A percentile compares a stretch with the other conserved stretches of the same genome.
Conservation (phyloP, 2,797 vertebrate genomes). For the Pitangus sulphuratus region DNA sequence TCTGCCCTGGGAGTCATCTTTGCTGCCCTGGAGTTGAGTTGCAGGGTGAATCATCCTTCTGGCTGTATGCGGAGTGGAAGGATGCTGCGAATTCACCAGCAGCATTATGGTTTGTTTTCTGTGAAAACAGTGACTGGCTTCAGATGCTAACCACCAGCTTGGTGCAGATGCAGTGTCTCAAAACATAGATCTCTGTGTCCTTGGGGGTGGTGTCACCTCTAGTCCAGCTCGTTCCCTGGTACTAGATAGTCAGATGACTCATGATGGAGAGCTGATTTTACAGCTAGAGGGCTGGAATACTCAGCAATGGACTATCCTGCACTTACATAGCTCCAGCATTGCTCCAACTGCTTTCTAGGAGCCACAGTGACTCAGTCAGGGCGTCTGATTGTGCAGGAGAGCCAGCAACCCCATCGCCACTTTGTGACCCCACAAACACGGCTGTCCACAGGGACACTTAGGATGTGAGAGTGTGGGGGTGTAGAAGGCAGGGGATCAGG, state of each 20-base stretch:
- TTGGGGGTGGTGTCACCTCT: background rate
- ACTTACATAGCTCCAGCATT: background rate
- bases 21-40: background rate
- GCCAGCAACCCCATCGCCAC: background rate
- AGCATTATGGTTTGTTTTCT: background rate
- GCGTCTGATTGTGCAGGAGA: background rate
- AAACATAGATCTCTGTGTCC: background rate
- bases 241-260: slow-evolving; percentile 8
- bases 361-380: background rate
- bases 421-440: fast-evolving
- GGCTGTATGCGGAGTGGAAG: background rate
- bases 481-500: background rate
- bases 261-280: background rate
- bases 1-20: background rate
- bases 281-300: background rate
- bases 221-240: background rate
- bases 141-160: background rate
- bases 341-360: background rate
- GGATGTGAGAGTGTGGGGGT: background rate
- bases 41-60: background rate
- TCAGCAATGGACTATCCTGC: background rate
- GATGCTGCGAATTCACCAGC: background rate
- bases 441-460: fast-evolving
- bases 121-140: background rate
- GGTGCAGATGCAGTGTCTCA: background rate